Percentiles rank a stretch among this genome's conserved stretches.
phyloP scores from a whole-genome alignment of 2,113 vertebrate genomes.

The Sinocyclocheilus maitianheensis region DNA sequence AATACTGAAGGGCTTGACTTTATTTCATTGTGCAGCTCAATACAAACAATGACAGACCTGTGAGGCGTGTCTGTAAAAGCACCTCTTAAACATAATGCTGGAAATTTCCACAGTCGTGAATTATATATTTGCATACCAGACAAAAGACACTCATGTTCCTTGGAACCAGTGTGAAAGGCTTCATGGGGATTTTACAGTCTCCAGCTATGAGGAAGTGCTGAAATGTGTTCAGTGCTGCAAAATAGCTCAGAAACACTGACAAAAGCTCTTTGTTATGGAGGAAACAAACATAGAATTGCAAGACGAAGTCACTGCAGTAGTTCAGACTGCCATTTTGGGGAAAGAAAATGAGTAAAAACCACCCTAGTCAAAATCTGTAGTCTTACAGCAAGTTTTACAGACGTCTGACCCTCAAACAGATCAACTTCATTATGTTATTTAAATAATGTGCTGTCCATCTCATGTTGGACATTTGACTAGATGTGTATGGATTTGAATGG shows the following conservation, averaged over 20 bases:
- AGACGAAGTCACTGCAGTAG: background rate
- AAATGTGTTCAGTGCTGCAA: background rate
- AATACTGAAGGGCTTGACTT: background rate
- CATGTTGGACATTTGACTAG: background rate
- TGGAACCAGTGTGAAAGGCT: background rate
- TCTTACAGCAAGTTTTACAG: background rate
- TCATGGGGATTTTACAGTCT: background rate
- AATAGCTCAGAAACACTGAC: background rate
- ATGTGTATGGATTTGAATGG: background rate
- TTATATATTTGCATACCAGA: slow-evolving; percentile 14
- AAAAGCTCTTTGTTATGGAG: background rate
- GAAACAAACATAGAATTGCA: background rate
- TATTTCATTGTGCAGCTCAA: background rate
- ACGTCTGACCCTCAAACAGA: background rate
- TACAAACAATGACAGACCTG: background rate
- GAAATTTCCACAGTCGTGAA: background rate
- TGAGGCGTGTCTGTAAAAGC: background rate
- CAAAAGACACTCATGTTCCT: background rate
- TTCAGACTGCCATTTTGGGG: background rate
- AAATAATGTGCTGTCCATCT: background rate
- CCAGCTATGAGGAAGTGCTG: slow-evolving; percentile 10
- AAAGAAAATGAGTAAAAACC: background rate
- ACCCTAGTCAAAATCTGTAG: background rate
- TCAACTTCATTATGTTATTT: background rate
- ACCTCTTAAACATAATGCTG: background rate